Conservation (phyloP, 1,140 invertebrate species). For the Scaptomyza pallida region DNA sequence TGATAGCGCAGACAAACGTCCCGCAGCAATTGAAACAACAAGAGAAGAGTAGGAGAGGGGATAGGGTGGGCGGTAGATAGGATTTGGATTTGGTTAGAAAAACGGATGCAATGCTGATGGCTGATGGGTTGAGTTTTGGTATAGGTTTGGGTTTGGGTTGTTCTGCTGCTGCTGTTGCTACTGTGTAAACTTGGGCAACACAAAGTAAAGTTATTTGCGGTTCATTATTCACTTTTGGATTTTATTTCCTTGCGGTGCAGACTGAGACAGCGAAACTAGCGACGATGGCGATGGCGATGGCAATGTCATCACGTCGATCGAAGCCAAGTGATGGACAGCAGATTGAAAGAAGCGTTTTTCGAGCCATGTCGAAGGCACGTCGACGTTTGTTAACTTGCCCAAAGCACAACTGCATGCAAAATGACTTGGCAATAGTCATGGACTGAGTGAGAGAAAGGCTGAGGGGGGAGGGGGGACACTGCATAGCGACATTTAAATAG, state of each 20-base stretch:
- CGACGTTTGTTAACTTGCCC: slow-evolving; percentile 48
- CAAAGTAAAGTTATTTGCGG: slow-evolving; percentile 81
- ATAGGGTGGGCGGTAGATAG: slow-evolving; percentile 1
- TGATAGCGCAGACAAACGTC: slow-evolving; percentile 62
- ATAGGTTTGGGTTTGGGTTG: not conserved
- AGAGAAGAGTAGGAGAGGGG: not conserved
- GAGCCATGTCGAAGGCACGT: slow-evolving; percentile 57
- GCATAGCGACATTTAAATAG: slow-evolving; percentile 67
- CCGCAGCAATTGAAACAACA: slow-evolving; percentile 62
- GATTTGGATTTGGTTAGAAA: slow-evolving; percentile 41
- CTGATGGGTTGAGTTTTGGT: slow-evolving; percentile 7
- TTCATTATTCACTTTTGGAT: slow-evolving; percentile 82
- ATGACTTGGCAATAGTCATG: slow-evolving; percentile 67
- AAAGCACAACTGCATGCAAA: slow-evolving; percentile 66
- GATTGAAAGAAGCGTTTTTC: slow-evolving; percentile 59
- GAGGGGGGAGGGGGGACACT: not conserved
- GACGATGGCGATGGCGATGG: no score
- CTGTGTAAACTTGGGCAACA: slow-evolving; percentile 36
- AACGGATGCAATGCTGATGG: slow-evolving; percentile 7
- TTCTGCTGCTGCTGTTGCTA: not conserved
- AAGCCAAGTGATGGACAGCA: slow-evolving; percentile 76
- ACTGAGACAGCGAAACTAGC: not conserved
- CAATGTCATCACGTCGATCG: slow-evolving; percentile 62
- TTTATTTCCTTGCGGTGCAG: slow-evolving; percentile 69
- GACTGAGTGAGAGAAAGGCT: not conserved